phyloP scores from a whole-genome alignment of 2,113 vertebrate genomes.

The Microcebus tavaratra region DNA sequence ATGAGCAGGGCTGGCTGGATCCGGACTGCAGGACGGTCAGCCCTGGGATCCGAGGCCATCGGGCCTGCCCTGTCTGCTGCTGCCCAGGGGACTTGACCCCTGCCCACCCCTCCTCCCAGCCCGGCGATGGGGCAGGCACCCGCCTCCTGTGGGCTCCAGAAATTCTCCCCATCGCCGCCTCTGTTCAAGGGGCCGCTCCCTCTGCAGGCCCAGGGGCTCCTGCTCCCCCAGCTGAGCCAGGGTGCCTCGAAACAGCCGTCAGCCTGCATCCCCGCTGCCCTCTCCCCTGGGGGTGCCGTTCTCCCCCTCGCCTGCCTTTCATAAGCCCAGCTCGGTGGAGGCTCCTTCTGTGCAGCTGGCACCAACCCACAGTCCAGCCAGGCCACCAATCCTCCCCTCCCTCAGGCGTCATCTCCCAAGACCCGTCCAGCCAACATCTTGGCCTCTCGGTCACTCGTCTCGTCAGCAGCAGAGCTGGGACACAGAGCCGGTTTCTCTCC shows the following conservation, averaged over 20 bases:
- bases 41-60: background rate
- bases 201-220: background rate
- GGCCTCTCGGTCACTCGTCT: background rate
- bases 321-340: background rate
- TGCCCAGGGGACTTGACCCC: background rate
- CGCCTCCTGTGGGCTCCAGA: too few species aligned
- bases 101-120: background rate
- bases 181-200: background rate
- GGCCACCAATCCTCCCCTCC: too few species aligned
- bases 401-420: background rate
- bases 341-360: background rate
- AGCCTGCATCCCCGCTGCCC: background rate
- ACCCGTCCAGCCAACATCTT: too few species aligned
- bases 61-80: too few species aligned
- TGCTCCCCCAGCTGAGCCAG: background rate
- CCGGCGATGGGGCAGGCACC: background rate
- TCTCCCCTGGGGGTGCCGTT: too few species aligned
- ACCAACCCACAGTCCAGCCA: fast-evolving
- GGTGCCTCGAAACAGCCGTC: background rate
- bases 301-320: background rate
- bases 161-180: background rate
- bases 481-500: background rate
- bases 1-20: background rate
- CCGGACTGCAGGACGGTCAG: background rate
- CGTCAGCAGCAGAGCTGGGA: too few species aligned